Base-by-base conservation (phyloP, 2,113 vertebrate genomes). In the Sminthopsis crassicaudata region DNA sequence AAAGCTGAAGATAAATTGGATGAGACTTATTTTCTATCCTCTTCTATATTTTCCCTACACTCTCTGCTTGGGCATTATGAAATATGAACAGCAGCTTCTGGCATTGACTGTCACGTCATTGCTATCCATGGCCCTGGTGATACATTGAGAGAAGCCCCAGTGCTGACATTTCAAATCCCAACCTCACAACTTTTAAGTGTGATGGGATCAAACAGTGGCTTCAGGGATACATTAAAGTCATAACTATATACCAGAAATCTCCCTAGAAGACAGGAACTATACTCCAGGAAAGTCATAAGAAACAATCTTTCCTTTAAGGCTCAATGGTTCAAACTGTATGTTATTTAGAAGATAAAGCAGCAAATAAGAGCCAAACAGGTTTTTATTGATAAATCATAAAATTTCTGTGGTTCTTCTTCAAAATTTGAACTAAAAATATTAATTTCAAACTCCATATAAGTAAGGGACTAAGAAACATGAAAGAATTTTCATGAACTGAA, bases 271-370 rank as follows among this genome's bases (percentile, higher is more conserved):
- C 23, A 94, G 95, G 36, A 97, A 91, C 55, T 53, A 7, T 1
- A 84, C 50, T 52, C 90, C 92, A 95, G 96, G 94, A 94, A 97
- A 97, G 92, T 67, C 0, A 4, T 76, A 54, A 92, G 67, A 96
- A 96, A 96, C 3, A 0, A 12, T 26, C 48, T 60, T 16, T 22
- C 93, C 51, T 30, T 24, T 53, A 27, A 95, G 54, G 50, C 95
- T 97, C 53, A 88, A 5, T 90, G 52, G 88, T 92, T 94, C 46
- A 92, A 23, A 26, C 53, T 42, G 46, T 30, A 42, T 26, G 92
- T 95, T 92, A 60, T 76, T 97, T 97, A 94, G 96, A 93, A 96
- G 91, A 95, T 84, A 96, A 97, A 98, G 93, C 26, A 94, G 92
- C 22, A 92, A 92, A 54, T 89, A 91, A 16, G 96, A 97, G 51